These are phyloP conservation scores for Panulirus ornatus DNA, from an alignment of 1,140 invertebrate genomes.

Conservation along the genomic window DNA sequence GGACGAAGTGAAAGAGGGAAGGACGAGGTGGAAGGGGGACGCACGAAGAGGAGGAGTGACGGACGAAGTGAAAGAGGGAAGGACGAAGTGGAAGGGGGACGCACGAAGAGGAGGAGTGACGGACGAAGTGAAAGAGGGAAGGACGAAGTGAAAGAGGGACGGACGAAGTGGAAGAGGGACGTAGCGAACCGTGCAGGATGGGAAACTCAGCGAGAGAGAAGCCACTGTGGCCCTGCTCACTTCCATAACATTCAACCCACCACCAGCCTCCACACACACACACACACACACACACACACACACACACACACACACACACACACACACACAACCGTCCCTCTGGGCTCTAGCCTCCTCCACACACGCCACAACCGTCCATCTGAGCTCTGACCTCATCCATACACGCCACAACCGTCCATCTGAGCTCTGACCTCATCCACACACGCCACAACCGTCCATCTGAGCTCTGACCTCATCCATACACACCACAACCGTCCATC, in stretches of 20 bases:
- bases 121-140: not conserved
- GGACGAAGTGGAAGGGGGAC: not conserved
- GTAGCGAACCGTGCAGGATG: not conserved
- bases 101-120: not conserved
- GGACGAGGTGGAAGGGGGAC: not conserved
- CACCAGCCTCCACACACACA: not conserved
- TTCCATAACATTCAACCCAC: not conserved
- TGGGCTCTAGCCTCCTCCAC: too few species aligned
- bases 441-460: too few species aligned
- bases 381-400: too few species aligned
- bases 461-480: too few species aligned
- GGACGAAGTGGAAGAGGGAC: too few species aligned
- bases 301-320: conserved; percentile 5
- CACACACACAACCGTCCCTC: not conserved
- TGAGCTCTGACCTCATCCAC: too few species aligned
- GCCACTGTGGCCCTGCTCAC: too few species aligned
- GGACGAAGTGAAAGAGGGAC: not conserved
- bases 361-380: too few species aligned
- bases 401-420: too few species aligned
- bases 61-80: not conserved
- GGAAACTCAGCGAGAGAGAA: too few species aligned
- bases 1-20: not conserved
- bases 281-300: not conserved
- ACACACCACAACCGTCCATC: too few species aligned
- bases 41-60: not conserved